Base-by-base conservation (phyloP, 2,113 vertebrate species). In the Rhegmatorhina hoffmannsi region DNA sequence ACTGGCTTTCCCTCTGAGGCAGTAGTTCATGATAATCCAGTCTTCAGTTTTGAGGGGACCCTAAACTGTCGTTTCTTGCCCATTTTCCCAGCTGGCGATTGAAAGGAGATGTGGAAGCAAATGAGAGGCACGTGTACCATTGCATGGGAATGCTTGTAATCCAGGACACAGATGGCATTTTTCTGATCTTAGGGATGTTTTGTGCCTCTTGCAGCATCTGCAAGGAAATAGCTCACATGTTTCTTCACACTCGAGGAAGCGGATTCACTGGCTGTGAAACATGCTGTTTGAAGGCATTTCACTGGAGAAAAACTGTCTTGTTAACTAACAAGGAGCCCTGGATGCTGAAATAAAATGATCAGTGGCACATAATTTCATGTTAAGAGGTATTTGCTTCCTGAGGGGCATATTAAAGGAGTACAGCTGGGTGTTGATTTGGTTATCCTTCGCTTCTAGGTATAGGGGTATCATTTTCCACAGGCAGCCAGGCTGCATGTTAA, bases 361-460 rank as follows among this genome's bases (percentile, higher is more conserved):
- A 67, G 52, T 49, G 49, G 87, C 47, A 53, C 20, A 8, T 80
- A 73, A 88, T 70, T 83, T 90, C 50, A n/a, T 14, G 28, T 63
- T 78, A 91, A 77, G 72, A 95, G 58, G 55, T 50, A 56, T 93
- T 80, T 92, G 82, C 47, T 50, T 90, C 94, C 87, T 36, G 46
- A 82, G 59, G 89, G 53, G 24, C 26, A 5, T 23, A 67, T 66
- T 88, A 91, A 91, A 55, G 47, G 81, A 87, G 89, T 87, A 75
- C 9, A 17, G 7, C 67, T 28, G 64, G 72, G 78, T 79, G 72
- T 50, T 89, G 84, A 85, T 86, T 73, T 40, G 43, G 87, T 73
- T 83, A n/a, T 85, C 82, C 28, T 77, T 66, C 1, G 8, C 55
- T 58, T 50, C 59, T 59, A 87, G 66, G 80, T 56, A 46, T 3